phyloP scores from a whole-genome alignment of 2,888 invertebrate species.

The Barypeithes pellucidus region DNA sequence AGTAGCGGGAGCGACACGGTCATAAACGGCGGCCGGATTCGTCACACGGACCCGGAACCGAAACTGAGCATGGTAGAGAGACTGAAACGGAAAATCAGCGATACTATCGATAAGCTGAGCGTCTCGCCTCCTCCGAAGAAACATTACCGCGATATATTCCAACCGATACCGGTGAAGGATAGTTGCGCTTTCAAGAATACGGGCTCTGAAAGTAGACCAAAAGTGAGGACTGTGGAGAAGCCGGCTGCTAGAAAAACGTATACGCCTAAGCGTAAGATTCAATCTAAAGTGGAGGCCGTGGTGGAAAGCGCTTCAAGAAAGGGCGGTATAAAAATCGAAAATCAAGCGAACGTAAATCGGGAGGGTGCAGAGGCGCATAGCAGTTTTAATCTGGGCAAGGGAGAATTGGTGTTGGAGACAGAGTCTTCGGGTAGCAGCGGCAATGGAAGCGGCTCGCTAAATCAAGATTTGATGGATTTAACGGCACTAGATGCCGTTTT shows the following conservation, averaged over 20 bases:
- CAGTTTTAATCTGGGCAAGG: slow-evolving; percentile 26
- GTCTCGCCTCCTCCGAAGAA: not conserved
- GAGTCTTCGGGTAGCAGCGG: not conserved
- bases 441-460: not conserved
- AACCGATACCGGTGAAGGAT: no score
- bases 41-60: not conserved
- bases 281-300: not conserved
- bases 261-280: not conserved
- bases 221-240: not conserved
- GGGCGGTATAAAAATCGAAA: not conserved
- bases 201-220: not conserved
- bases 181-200: no score
- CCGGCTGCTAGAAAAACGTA: not conserved
- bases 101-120: slow-evolving; percentile 13
- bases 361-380: not conserved
- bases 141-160: not conserved
- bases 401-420: slow-evolving; percentile 25
- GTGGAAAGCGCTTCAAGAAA: no score
- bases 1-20: not conserved
- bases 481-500: slow-evolving; percentile 13
- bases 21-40: no score
- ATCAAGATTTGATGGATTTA: slow-evolving; percentile 26
- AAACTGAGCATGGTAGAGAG: slow-evolving; percentile 30
- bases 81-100: slow-evolving; percentile 27
- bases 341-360: not conserved